phyloP scores from a whole-genome alignment of 2,888 invertebrate genomes.

The Andrena haemorrhoa region DNA sequence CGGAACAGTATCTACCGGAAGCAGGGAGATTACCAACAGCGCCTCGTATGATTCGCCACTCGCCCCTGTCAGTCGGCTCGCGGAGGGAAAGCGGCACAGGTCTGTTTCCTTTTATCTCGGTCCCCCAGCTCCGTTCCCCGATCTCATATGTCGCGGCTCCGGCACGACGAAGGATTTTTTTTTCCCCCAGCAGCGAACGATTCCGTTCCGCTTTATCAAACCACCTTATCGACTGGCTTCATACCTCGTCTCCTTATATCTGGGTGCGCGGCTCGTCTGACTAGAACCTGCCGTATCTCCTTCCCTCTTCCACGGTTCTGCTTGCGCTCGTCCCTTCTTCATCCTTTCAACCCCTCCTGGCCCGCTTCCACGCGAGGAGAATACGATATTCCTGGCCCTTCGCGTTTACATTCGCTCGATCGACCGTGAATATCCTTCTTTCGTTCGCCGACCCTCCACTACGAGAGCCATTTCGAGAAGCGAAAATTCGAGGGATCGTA shows the following conservation, averaged over 20 bases:
- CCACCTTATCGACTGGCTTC: conserved; percentile 47
- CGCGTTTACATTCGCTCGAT: conserved; percentile 68
- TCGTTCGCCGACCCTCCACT: conserved; percentile 50
- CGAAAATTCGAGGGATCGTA: conserved; percentile 67
- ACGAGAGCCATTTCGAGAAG: conserved; percentile 62
- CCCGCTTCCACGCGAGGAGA: conserved; percentile 19
- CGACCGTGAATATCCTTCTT: conserved; percentile 69
- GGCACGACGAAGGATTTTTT: conserved; percentile 9
- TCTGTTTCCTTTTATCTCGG: conserved; percentile 17
- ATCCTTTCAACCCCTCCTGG: not conserved
- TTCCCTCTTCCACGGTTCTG: not conserved
- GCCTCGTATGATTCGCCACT: conserved; percentile 38
- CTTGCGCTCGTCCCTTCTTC: conserved; percentile 1
- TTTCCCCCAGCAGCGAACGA: not conserved
- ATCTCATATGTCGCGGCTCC: conserved; percentile 22
- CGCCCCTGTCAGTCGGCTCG: conserved; percentile 8
- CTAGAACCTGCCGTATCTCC: not conserved
- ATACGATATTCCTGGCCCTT: conserved; percentile 54
- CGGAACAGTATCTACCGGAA: conserved; percentile 36
- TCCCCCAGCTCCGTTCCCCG: not conserved
- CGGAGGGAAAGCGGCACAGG: not conserved
- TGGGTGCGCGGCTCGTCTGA: conserved; percentile 13
- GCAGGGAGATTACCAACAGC: conserved; percentile 50
- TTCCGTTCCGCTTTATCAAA: conserved; percentile 45
- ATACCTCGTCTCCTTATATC: conserved; percentile 19